phyloP scores from a whole-genome alignment of 2,888 invertebrate genomes.

The Drosophila pseudotakahashii region DNA sequence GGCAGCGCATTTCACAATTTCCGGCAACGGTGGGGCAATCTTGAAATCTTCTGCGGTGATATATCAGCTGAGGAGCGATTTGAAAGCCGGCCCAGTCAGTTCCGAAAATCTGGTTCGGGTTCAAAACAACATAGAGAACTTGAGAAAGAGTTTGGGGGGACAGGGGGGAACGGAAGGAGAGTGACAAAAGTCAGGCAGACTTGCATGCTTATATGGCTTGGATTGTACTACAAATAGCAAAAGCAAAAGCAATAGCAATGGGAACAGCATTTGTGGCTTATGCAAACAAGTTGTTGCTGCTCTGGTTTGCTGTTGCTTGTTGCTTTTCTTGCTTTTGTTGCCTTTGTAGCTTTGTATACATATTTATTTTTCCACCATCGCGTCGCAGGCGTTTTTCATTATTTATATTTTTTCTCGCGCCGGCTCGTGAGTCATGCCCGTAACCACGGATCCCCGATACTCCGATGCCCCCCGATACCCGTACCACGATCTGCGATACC shows the following conservation, averaged over 20 bases:
- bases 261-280: constrained; percentile 58
- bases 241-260: constrained; percentile 24
- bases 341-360: constrained; percentile 32
- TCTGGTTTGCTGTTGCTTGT: constrained; percentile 7
- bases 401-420: constrained; percentile 61
- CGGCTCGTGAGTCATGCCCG: constrained; percentile 70
- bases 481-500: background rate
- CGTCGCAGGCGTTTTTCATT: constrained; percentile 65
- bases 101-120: constrained; percentile 8
- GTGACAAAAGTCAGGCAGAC: constrained; percentile 17
- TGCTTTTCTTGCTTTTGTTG: constrained; percentile 5
- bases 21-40: constrained; percentile 4
- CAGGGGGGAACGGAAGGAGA: background rate
- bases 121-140: constrained; percentile 2
- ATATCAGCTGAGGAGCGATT: constrained; percentile 4
- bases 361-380: constrained; percentile 52
- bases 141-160: background rate
- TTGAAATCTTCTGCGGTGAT: constrained; percentile 2
- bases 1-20: constrained; percentile 4
- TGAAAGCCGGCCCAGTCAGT: constrained; percentile 10
- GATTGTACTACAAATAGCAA: constrained; percentile 34
- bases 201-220: constrained; percentile 23
- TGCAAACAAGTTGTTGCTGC: constrained; percentile 66
- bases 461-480: background rate
- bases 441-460: constrained; percentile 9